These are phyloP conservation scores for Heteromormyrus szaboi DNA, from an alignment of 2,797 vertebrate species.

Conservation along the genomic window DNA sequence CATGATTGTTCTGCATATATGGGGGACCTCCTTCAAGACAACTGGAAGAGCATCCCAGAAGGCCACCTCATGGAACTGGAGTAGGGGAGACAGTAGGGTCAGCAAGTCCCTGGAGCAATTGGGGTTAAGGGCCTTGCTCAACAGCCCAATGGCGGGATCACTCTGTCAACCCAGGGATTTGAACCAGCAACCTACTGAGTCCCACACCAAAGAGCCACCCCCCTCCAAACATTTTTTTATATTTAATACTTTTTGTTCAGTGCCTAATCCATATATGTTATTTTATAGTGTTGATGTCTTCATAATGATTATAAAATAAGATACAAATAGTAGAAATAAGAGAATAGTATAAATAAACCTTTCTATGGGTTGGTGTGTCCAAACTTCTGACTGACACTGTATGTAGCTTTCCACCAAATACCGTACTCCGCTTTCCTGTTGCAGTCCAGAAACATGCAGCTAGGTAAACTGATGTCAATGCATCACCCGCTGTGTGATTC, in stretches of 20 bases:
- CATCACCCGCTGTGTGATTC: neutral
- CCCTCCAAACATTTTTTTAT: neutral
- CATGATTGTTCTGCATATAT: neutral
- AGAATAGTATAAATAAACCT: neutral
- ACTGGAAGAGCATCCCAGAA: neutral
- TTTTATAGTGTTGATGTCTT: neutral
- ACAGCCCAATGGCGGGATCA: neutral
- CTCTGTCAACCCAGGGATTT: neutral
- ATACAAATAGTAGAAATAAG: neutral
- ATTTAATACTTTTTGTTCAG: neutral
- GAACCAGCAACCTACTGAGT: neutral
- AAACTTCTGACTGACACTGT: neutral
- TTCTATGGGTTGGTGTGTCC: neutral
- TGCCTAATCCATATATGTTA: neutral
- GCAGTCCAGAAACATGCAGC: neutral
- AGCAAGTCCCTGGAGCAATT: neutral
- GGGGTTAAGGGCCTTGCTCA: neutral
- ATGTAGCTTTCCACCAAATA: neutral
- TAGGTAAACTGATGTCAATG: neutral
- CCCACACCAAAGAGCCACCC: neutral
- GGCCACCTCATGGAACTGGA: neutral
- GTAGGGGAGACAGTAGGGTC: neutral
- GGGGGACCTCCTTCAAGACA: neutral
- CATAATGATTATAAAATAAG: neutral
- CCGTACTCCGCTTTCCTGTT: neutral